Evolutionary conservation across 2,888 invertebrate genomes (phyloP).

Genomic region (Anodontia alba): DNA sequence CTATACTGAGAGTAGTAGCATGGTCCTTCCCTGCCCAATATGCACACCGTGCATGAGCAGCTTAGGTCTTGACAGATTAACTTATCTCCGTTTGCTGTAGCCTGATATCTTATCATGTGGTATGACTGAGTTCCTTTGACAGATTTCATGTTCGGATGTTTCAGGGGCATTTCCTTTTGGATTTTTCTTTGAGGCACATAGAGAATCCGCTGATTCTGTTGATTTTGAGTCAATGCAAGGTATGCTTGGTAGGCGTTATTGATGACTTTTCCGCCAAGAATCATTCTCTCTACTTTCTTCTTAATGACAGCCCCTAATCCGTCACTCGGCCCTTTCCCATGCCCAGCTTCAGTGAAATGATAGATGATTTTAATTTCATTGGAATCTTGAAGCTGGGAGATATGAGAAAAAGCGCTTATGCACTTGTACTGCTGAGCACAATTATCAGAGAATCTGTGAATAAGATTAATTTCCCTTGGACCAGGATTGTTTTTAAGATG

Average conservation of each 20-base stretch:
- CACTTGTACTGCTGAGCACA: constrained; percentile 31
- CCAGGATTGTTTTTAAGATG: constrained; percentile 28
- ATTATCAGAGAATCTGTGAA: constrained; percentile 38
- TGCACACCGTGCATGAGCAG: constrained; percentile 31
- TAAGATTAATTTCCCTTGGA: constrained; percentile 19
- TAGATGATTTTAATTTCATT: constrained; percentile 24
- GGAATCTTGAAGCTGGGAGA: neutral
- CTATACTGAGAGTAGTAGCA: constrained; percentile 20
- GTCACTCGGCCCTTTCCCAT: constrained; percentile 39
- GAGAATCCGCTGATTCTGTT: constrained; percentile 7
- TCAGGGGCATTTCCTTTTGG: neutral
- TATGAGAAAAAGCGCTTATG: constrained; percentile 27
- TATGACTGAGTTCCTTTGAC: constrained; percentile 37
- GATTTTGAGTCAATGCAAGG: constrained; percentile 16
- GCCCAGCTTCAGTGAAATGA: constrained; percentile 36
- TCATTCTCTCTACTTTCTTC: constrained; percentile 24
- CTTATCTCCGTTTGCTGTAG: neutral
- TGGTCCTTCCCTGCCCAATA: constrained; percentile 22
- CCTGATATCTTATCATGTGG: constrained; percentile 18
- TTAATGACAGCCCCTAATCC: constrained; percentile 39
- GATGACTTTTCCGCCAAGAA: constrained; percentile 36
- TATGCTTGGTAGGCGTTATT: constrained; percentile 43
- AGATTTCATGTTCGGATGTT: neutral
- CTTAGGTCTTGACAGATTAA: constrained; percentile 31
- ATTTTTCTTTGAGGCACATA: constrained; percentile 28